Evolutionary conservation across 2,113 vertebrate genomes (phyloP).

Genomic region (Motacilla tschutschensis): DNA sequence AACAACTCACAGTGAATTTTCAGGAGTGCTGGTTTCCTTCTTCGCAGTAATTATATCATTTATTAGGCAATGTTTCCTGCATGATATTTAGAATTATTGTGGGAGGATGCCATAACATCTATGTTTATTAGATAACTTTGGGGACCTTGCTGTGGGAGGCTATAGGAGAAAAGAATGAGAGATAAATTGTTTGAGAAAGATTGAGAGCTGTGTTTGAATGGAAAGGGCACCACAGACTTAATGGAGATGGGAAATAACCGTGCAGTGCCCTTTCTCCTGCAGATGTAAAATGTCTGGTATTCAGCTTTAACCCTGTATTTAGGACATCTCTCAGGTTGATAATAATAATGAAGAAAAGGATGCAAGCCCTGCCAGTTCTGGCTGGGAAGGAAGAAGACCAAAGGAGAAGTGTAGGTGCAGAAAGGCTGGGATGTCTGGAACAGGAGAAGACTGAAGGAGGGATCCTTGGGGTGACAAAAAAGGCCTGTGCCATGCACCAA

Average conservation of each 20-base stretch:
- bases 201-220: neutral
- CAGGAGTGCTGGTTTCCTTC: neutral
- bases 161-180: neutral
- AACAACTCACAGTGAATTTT: neutral
- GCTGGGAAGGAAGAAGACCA: neutral
- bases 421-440: neutral
- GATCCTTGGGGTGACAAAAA: neutral
- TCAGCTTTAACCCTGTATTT: neutral
- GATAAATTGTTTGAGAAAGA: neutral
- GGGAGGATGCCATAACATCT: neutral
- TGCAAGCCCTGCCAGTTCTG: neutral
- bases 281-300: neutral
- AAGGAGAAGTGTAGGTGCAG: neutral
- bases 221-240: neutral
- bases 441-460: neutral
- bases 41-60: neutral
- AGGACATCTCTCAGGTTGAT: neutral
- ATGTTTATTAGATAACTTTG: conserved; percentile 7
- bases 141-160: neutral
- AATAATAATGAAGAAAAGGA: neutral
- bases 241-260: neutral
- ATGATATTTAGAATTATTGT: neutral
- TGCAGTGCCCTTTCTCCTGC: neutral
- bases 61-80: neutral
- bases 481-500: neutral